Conservation (phyloP, 2,113 vertebrate genomes). For the Vombatus ursinus region DNA sequence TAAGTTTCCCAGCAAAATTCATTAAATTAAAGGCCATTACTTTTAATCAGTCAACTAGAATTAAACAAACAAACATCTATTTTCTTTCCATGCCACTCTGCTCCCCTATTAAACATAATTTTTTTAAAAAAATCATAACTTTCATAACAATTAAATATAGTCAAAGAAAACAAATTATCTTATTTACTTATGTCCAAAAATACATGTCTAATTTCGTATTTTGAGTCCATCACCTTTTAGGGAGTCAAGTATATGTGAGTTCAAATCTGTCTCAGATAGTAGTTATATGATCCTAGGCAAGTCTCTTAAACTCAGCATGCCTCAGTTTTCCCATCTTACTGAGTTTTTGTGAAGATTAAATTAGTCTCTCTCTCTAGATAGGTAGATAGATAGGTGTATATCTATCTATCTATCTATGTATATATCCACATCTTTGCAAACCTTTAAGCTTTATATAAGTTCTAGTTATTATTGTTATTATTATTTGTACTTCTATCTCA, state of each 20-base stretch:
- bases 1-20: constrained; percentile 46
- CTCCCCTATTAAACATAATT: background rate
- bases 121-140: background rate
- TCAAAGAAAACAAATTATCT: background rate
- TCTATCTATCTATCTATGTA: too few relatives aligned
- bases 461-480: background rate
- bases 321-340: background rate
- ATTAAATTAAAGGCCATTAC: constrained; percentile 40
- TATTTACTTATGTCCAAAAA: background rate
- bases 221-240: background rate
- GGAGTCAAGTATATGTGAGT: background rate
- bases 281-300: background rate
- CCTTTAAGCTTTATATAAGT: background rate
- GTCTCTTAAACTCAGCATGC: background rate
- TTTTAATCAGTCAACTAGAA: background rate
- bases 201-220: background rate
- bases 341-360: background rate
- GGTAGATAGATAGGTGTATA: too few relatives aligned
- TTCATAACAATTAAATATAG: background rate
- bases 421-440: background rate
- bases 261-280: background rate
- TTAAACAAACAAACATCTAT: background rate
- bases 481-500: background rate
- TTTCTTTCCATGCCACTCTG: background rate
- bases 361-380: too few relatives aligned